phyloP scores from a whole-genome alignment of 1,140 invertebrate species.

The Cyclargus thomasi region DNA sequence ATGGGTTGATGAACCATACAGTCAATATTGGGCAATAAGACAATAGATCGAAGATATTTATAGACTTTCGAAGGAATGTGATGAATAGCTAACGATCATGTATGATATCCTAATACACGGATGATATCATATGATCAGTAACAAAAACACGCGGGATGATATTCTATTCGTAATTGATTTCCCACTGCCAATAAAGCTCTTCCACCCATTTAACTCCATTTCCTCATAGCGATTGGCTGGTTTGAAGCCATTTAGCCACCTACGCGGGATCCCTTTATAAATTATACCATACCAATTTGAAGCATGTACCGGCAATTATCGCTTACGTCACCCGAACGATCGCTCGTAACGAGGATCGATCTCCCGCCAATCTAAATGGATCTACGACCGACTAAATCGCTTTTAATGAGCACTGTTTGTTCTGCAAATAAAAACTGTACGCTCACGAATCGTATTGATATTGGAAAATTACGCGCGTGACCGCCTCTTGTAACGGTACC shows the following conservation, averaged over 20 bases:
- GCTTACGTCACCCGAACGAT: conserved; percentile 1
- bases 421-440: conserved; percentile 39
- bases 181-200: no score
- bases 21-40: no score
- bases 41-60: no score
- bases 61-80: no score
- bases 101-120: no score
- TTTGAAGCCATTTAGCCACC: neutral
- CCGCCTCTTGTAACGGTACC: conserved; percentile 40
- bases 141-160: no score
- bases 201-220: neutral
- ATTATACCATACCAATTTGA: neutral
- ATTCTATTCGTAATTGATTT: no score
- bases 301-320: neutral
- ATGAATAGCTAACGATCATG: no score
- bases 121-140: no score
- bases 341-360: neutral
- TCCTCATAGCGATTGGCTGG: neutral
- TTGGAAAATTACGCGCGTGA: conserved; percentile 48
- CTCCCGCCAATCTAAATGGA: conserved; percentile 43
- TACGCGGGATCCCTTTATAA: neutral
- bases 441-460: conserved; percentile 50
- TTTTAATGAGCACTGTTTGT: conserved; percentile 45
- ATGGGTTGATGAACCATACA: no score
- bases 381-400: conserved; percentile 40